Percentiles rank a stretch among this genome's conserved stretches.
phyloP scores from a whole-genome alignment of 2,888 invertebrate species.

The Syrista parreyssii region DNA sequence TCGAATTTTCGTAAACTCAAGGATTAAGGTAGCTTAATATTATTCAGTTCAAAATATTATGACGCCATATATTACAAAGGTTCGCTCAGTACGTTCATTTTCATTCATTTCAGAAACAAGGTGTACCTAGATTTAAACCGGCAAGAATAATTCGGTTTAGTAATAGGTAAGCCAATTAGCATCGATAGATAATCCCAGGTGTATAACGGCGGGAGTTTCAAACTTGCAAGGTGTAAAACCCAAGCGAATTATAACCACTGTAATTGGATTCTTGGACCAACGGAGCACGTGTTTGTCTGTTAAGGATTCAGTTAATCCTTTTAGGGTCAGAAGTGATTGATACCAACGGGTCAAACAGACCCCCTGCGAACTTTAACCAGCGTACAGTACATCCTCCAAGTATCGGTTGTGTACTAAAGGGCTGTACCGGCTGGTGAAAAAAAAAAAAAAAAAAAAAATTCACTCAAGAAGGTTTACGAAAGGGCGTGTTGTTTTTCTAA shows the following conservation, averaged over 20 bases:
- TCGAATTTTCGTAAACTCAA: not conserved
- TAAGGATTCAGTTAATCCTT: not conserved
- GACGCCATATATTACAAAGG: constrained; percentile 25
- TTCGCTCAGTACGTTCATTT: constrained; percentile 10
- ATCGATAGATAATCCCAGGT: not conserved
- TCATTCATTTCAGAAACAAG: constrained; percentile 17
- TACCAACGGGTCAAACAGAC: not conserved
- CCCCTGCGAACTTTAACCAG: not conserved
- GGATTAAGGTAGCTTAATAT: constrained; percentile 4
- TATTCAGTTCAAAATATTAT: constrained; percentile 33
- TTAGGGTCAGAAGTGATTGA: not conserved
- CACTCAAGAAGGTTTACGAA: constrained; percentile 1
- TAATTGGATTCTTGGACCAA: not conserved
- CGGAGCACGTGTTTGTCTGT: not conserved
- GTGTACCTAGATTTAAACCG: not conserved
- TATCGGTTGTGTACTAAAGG: not conserved
- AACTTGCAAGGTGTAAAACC: not conserved
- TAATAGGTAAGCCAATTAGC: constrained; percentile 32
- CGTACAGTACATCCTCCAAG: not conserved
- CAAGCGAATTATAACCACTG: not conserved
- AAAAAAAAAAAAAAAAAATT: not conserved
- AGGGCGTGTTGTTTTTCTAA: constrained; percentile 29
- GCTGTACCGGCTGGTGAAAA: not conserved
- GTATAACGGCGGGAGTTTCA: constrained; percentile 6
- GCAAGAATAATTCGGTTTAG: constrained; percentile 23